phyloP scores from a whole-genome alignment of 2,797 vertebrate species.

The Phrynocephalus forsythii region DNA sequence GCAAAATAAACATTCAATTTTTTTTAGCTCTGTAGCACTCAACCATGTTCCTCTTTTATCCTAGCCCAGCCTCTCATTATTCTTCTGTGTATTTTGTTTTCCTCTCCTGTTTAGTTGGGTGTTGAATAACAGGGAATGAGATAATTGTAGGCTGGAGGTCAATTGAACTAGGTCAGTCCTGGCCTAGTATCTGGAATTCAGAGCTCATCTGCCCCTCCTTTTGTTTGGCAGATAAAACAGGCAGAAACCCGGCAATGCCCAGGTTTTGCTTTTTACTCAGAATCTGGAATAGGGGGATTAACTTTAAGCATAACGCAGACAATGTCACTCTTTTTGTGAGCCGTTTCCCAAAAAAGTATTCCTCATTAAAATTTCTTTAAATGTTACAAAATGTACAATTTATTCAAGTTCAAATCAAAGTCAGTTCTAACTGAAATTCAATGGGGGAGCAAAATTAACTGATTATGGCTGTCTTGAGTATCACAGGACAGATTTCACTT shows the following conservation, averaged over 20 bases:
- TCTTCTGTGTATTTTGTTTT: not conserved
- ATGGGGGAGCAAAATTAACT: not conserved
- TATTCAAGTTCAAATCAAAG: not conserved
- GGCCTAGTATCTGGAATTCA: constrained; percentile 1
- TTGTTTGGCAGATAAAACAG: constrained; percentile 8
- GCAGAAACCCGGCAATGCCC: not conserved
- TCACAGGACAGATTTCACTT: not conserved
- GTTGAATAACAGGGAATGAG: not conserved
- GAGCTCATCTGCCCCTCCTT: not conserved
- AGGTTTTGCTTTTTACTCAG: not conserved
- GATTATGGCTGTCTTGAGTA: not conserved
- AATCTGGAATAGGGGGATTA: constrained; percentile 20
- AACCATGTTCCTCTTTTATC: too few species aligned
- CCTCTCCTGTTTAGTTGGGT: not conserved
- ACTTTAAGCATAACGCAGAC: not conserved
- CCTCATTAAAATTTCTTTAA: not conserved
- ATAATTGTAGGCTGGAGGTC: not conserved
- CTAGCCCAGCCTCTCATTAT: not conserved
- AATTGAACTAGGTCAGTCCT: not conserved
- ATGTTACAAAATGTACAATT: not conserved
- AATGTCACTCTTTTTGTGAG: not conserved
- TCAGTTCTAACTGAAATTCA: not conserved
- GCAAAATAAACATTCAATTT: not conserved
- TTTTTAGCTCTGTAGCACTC: not conserved
- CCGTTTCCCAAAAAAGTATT: not conserved